Conservation (phyloP, 2,113 vertebrate species). For the Heteronetta atricapilla region DNA sequence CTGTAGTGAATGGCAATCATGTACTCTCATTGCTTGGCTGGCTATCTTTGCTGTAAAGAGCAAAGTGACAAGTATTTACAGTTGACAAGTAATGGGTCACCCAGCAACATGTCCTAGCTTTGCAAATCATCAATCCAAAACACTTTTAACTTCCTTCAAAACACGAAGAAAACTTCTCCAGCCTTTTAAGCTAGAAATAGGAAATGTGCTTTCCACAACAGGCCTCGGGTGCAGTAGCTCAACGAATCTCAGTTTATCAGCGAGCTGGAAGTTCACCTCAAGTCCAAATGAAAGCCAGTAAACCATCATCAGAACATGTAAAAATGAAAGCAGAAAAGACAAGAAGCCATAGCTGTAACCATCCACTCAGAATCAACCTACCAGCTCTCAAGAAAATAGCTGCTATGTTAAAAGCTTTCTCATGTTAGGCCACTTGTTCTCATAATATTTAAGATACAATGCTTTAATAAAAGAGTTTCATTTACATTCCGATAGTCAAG, state of each 20-base stretch:
- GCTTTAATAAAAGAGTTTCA: not conserved
- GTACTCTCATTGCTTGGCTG: not conserved
- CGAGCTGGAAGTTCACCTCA: not conserved
- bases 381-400: not conserved
- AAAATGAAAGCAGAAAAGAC: not conserved
- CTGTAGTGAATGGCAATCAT: not conserved
- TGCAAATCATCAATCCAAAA: not conserved
- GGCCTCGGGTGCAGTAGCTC: not conserved
- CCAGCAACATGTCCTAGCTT: not conserved
- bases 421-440: not conserved
- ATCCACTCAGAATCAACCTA: constrained; percentile 6
- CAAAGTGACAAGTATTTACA: not conserved
- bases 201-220: not conserved
- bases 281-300: constrained; percentile 7
- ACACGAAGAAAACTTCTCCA: not conserved
- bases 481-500: constrained; percentile 15
- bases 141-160: not conserved
- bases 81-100: not conserved
- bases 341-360: not conserved
- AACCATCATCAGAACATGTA: not conserved
- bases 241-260: not conserved
- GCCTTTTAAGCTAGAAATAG: not conserved
- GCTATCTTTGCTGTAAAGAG: not conserved
- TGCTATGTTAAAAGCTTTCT: not conserved
- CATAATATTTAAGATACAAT: constrained; percentile 22